Percentiles rank a stretch among this genome's conserved stretches.
These are phyloP conservation scores for Euborellia annulipes DNA, from an alignment of 1,140 invertebrate genomes.

Conservation along the genomic window DNA sequence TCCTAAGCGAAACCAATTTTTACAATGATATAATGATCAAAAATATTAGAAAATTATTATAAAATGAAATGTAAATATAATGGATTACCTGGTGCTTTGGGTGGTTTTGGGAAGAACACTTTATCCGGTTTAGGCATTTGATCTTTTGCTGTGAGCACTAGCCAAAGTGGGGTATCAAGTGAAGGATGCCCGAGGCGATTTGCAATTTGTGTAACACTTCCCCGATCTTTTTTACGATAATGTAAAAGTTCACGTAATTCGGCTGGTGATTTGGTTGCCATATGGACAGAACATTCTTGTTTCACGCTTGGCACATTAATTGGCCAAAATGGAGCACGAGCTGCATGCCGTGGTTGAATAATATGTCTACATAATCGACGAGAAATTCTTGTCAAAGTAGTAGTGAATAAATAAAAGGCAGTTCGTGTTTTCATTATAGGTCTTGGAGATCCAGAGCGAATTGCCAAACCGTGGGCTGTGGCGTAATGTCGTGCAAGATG, in stretches of 20 bases:
- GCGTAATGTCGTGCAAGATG: conserved; percentile 85
- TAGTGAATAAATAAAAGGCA: conserved; percentile 85
- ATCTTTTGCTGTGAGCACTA: conserved; percentile 60
- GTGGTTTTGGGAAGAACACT: conserved; percentile 73
- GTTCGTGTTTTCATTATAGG: conserved; percentile 94
- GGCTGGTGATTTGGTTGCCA: conserved; percentile 38
- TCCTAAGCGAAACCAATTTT: no score
- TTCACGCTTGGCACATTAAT: conserved; percentile 74
- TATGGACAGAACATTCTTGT: conserved; percentile 54
- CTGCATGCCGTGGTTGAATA: conserved; percentile 67
- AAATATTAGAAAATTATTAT: no score
- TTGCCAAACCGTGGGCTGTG: conserved; percentile 65
- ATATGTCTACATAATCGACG: conserved; percentile 68
- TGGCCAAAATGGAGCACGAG: conserved; percentile 70
- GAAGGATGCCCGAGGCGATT: conserved; percentile 49
- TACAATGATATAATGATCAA: no score
- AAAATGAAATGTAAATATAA: no score
- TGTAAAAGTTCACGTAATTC: conserved; percentile 41
- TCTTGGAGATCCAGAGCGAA: conserved; percentile 55
- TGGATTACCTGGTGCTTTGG: conserved; percentile 52
- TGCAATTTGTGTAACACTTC: conserved; percentile 59
- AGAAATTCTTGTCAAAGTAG: conserved; percentile 72
- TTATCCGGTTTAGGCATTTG: conserved; percentile 60
- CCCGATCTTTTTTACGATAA: conserved; percentile 37
- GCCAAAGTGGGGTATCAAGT: conserved; percentile 59